Base-by-base conservation (phyloP, 2,797 vertebrate species). In the Sylvia borin region DNA sequence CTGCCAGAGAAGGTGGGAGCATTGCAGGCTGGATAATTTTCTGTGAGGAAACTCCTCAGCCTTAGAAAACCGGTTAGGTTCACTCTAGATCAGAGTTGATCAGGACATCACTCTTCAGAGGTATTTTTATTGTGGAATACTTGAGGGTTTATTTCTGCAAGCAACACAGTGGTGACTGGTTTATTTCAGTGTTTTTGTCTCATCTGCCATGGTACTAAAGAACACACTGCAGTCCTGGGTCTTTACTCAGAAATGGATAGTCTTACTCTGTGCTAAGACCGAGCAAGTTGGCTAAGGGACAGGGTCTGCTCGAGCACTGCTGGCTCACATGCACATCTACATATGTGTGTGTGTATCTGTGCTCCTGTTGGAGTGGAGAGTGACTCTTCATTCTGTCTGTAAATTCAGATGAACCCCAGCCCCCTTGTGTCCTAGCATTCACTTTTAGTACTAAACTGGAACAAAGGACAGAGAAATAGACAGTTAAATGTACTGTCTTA, bases 1-100 rank as follows among this genome's bases (percentile, higher is more conserved):
- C 95, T 93, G 67, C 70, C 10, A 1, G 94, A 78, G 90, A 84
- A 93, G 81, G 83, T 94, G 94, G 90, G 89, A 95, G 81, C 65
- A 0, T 17, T 67, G 45, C 22, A 13, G 57, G 77, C 82, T 90
- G 66, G 73, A 88, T 95, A 61, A 84, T 66, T 92, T 58, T 65
- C 60, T 0, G 0, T 24, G 58, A 57, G 67, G 57, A 85, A 67
- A 40, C 53, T 93, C 8, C 8, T 76, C 80, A 71, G 71, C 32
- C 57, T 22, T 76, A 67, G 34, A 47, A 64, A 85, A 47, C 20
- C 67, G 9, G 25, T 73, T 71, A 48, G 40, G 61, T 87, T 81
- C n/a, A 3, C 42, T 70, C 70, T 5, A 32, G 70, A 73, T 91
- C 72, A 78, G 29, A 72, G 92, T 48, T 84, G 72, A 75, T 68